Conservation (phyloP, 1,140 invertebrate genomes). For the Brachionus paranguensis region DNA sequence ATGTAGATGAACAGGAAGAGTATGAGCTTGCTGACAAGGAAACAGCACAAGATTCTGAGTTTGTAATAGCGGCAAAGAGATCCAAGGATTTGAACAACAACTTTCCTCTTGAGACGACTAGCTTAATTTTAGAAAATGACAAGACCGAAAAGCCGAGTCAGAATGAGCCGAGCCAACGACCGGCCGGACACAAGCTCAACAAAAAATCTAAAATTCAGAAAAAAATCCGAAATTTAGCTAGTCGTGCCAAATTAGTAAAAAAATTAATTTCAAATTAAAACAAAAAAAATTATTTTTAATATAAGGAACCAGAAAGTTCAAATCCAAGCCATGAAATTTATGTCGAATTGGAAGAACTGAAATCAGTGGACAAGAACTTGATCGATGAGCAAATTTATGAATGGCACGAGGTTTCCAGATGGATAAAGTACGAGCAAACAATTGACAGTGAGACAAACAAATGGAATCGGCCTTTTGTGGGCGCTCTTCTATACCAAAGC, state of each 20-base stretch:
- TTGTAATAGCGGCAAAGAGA: not conserved
- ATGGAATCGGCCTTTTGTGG: conserved; percentile 17
- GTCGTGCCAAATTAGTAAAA: not conserved
- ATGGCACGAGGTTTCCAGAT: conserved; percentile 29
- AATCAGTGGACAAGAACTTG: not conserved
- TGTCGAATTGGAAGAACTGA: conserved; percentile 28
- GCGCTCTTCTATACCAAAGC: conserved; percentile 21
- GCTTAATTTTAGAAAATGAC: not conserved
- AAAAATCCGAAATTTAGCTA: conserved; percentile 13
- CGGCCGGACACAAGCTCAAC: not conserved
- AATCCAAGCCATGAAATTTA: conserved; percentile 1
- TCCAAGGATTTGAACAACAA: conserved; percentile 2
- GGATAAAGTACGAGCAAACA: conserved; percentile 39
- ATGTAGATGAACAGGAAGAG: conserved; percentile 38
- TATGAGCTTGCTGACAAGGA: conserved; percentile 6
- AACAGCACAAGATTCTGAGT: not conserved
- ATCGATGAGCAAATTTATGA: conserved; percentile 15
- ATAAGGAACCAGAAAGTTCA: not conserved
- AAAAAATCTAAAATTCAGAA: conserved; percentile 10
- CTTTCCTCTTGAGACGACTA: not conserved
- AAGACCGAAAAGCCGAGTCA: not conserved
- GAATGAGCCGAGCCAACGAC: not conserved
- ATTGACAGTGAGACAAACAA: conserved; percentile 17
- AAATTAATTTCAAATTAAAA: not conserved
- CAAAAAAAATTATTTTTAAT: not conserved